Conservation (phyloP, 2,113 vertebrate genomes). For the Urocolius indicus region DNA sequence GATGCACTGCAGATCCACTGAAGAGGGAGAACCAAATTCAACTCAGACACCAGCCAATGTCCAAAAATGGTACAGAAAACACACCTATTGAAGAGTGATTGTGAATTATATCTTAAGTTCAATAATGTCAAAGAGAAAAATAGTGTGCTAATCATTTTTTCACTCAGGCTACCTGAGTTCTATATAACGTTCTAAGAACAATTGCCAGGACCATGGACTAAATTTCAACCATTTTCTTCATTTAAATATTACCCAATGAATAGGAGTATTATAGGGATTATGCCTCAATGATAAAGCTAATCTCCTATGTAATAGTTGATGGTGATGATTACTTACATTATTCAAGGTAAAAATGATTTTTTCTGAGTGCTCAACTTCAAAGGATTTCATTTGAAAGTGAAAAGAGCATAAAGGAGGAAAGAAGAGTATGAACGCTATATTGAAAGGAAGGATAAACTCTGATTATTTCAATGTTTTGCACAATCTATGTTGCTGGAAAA, state of each 20-base stretch:
- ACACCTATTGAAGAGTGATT: not conserved
- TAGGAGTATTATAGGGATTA: conserved; percentile 65
- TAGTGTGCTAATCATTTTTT: conserved; percentile 15
- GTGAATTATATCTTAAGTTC: not conserved
- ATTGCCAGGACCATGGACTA: conserved; percentile 33
- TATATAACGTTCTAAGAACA: not conserved
- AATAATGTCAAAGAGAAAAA: not conserved
- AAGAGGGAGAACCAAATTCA: not conserved
- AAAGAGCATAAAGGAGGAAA: not conserved
- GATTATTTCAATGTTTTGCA: conserved; percentile 64
- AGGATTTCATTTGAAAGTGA: conserved; percentile 14
- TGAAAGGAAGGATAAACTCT: conserved; percentile 64
- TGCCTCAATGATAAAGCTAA: conserved; percentile 66
- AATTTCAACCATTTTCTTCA: conserved; percentile 51
- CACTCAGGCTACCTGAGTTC: not conserved
- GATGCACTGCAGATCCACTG: not conserved
- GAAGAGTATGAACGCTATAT: conserved; percentile 38
- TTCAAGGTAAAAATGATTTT: conserved; percentile 52
- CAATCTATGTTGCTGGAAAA: conserved; percentile 59
- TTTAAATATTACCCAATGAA: conserved; percentile 71
- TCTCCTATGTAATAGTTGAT: conserved; percentile 64
- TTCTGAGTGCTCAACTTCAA: conserved; percentile 34
- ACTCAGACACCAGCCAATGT: not conserved
- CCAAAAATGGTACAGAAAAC: not conserved
- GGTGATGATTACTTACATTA: conserved; percentile 60